These are phyloP conservation scores for Threskiornis aethiopicus DNA, from an alignment of 2,797 vertebrate species.

Conservation along the genomic window DNA sequence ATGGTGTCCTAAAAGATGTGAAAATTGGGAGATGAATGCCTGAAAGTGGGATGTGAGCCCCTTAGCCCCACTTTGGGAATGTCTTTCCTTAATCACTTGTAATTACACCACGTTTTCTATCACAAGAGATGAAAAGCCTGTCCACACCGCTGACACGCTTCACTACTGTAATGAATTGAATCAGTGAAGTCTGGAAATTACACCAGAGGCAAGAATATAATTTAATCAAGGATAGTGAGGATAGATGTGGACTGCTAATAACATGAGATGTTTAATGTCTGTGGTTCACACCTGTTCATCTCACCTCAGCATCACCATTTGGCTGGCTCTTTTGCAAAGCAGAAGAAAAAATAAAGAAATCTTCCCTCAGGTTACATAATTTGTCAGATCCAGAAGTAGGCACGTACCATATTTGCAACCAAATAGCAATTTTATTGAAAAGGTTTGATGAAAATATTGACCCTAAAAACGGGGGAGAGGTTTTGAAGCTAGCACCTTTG, in stretches of 20 bases:
- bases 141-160: not conserved
- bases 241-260: not conserved
- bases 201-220: not conserved
- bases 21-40: not conserved
- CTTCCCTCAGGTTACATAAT: not conserved
- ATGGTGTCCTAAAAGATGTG: not conserved
- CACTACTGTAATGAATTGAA: not conserved
- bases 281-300: not conserved
- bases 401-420: not conserved
- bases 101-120: not conserved
- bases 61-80: not conserved
- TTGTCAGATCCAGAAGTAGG: not conserved
- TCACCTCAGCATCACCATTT: not conserved
- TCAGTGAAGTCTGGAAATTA: not conserved
- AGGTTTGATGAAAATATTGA: not conserved
- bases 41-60: not conserved
- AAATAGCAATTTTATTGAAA: not conserved
- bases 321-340: not conserved
- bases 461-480: not conserved
- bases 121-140: constrained; percentile 13
- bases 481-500: not conserved
- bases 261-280: not conserved
- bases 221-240: not conserved
- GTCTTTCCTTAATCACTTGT: not conserved
- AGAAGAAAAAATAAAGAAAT: not conserved